Conservation (phyloP, 2,888 invertebrate species). For the Stenolophus ochropezus region DNA sequence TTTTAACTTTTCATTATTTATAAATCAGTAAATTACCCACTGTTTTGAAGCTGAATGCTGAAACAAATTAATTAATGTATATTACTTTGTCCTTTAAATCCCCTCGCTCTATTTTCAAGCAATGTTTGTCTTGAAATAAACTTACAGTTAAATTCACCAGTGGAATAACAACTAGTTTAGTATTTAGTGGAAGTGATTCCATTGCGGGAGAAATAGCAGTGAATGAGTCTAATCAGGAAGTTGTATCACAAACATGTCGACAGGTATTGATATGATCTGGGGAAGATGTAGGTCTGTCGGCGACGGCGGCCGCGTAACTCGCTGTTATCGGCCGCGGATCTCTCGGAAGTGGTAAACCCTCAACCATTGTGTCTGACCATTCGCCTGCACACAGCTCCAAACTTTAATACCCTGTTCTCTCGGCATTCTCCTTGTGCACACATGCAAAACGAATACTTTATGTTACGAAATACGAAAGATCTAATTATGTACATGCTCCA, state of each 20-base stretch:
- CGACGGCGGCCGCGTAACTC: conserved; percentile 33
- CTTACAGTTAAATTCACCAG: too few species aligned
- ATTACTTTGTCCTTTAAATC: too few species aligned
- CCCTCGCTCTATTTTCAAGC: too few species aligned
- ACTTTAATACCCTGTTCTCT: conserved; percentile 51
- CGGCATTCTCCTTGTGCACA: conserved; percentile 1
- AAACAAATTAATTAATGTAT: too few species aligned
- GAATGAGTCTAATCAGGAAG: neutral
- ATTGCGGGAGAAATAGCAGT: neutral
- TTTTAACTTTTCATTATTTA: too few species aligned
- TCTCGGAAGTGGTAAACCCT: conserved; percentile 60
- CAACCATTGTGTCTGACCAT: conserved; percentile 60
- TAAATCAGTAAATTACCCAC: too few species aligned
- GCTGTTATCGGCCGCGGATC: conserved; percentile 54
- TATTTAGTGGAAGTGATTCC: too few species aligned
- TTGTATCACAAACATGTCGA: conserved; percentile 8
- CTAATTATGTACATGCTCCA: neutral
- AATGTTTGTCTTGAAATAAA: too few species aligned
- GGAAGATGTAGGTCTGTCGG: neutral
- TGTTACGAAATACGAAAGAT: neutral
- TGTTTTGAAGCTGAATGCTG: too few species aligned
- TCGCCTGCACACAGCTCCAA: conserved; percentile 43
- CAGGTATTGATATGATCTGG: conserved; percentile 11
- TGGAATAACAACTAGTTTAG: too few species aligned
- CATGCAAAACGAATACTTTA: neutral